phyloP scores from a whole-genome alignment of 2,113 vertebrate species.

The Leucoraja erinaceus region DNA sequence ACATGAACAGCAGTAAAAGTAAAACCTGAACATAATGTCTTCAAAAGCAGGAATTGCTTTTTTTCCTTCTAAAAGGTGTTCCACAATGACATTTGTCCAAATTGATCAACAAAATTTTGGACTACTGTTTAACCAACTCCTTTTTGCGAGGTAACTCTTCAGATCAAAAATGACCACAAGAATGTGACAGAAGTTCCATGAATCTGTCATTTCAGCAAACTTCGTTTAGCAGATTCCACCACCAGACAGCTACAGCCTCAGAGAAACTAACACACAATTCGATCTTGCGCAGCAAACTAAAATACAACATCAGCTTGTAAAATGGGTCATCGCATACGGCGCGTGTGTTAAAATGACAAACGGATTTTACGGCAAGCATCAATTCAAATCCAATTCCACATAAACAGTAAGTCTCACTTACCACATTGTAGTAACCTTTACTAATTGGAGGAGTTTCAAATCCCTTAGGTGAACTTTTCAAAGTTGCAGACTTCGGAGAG shows the following conservation, averaged over 20 bases:
- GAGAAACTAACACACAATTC: neutral
- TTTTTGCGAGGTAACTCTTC: neutral
- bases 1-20: neutral
- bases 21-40: too few species aligned
- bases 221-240: neutral
- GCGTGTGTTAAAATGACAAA: neutral
- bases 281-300: neutral
- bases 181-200: neutral
- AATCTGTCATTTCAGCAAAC: neutral
- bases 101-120: neutral
- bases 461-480: constrained; percentile 94
- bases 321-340: neutral
- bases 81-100: neutral
- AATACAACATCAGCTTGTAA: neutral
- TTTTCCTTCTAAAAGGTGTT: neutral
- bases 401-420: constrained; percentile 55
- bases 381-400: neutral
- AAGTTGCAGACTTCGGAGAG: constrained; percentile 83
- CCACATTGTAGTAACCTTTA: constrained; percentile 97
- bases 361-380: neutral
- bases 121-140: neutral
- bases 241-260: neutral
- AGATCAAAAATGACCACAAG: neutral
- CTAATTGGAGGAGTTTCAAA: constrained; percentile 88
- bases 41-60: neutral